Evolutionary conservation across 2,888 invertebrate species (phyloP).

Genomic region (Thalpophila matura): DNA sequence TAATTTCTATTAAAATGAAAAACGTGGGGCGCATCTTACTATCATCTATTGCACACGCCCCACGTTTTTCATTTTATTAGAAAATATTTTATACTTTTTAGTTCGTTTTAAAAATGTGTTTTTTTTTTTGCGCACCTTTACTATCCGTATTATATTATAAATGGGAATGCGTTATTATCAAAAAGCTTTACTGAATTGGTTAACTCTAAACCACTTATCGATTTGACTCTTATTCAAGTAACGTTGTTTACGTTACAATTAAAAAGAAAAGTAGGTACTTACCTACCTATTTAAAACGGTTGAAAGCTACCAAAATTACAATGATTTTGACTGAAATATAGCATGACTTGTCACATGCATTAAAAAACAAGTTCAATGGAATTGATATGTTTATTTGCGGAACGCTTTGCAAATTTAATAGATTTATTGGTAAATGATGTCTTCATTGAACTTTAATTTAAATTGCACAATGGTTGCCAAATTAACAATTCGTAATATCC

Average conservation of each 20-base stretch:
- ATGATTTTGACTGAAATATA: constrained; percentile 53
- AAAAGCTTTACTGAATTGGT: no score
- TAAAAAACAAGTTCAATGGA: constrained; percentile 38
- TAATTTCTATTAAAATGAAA: no score
- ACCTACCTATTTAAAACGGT: constrained; percentile 21
- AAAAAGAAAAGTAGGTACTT: not conserved
- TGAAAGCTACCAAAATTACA: constrained; percentile 2
- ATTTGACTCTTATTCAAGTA: no score
- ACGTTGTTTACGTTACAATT: not conserved
- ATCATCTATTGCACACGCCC: no score
- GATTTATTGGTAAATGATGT: constrained; percentile 73
- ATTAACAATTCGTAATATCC: constrained; percentile 69
- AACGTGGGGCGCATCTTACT: no score
- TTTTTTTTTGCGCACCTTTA: no score
- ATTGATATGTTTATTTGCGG: constrained; percentile 65
- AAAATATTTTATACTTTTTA: no score
- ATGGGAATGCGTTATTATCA: no score
- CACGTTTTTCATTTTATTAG: no score
- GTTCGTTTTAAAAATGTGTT: no score
- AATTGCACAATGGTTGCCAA: constrained; percentile 68
- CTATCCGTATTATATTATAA: no score
- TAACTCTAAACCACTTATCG: not conserved
- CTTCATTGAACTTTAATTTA: constrained; percentile 76
- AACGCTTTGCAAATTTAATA: constrained; percentile 65
- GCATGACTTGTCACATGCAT: constrained; percentile 23